A percentile compares a stretch with the other conserved stretches of the same genome.
Evolutionary conservation across 2,888 invertebrate genomes (phyloP).

Genomic region (Diplazon laetatorius): DNA sequence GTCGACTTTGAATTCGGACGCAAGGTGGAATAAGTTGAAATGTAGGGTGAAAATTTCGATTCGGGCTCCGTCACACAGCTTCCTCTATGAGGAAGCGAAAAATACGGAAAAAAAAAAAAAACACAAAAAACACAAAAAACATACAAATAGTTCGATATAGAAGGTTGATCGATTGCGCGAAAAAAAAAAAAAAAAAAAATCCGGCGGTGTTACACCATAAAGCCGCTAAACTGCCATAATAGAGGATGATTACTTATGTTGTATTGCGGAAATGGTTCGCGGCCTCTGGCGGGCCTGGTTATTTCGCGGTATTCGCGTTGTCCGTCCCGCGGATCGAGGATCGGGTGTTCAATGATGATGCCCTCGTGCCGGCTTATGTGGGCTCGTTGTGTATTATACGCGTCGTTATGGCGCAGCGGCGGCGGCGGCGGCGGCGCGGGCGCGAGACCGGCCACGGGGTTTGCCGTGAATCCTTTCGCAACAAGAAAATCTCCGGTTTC

Average conservation of each 20-base stretch:
- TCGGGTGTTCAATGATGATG: slow-evolving; percentile 48
- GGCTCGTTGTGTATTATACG: slow-evolving; percentile 33
- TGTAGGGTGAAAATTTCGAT: too few species aligned
- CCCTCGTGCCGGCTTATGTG: slow-evolving; percentile 38
- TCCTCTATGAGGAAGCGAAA: too few species aligned
- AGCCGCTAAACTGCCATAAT: slow-evolving; percentile 48
- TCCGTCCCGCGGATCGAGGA: slow-evolving; percentile 10
- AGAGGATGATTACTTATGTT: slow-evolving; percentile 60
- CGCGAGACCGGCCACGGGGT: not conserved
- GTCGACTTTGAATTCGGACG: too few species aligned
- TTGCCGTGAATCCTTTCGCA: not conserved
- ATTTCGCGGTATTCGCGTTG: slow-evolving; percentile 8
- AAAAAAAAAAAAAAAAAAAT: too few species aligned
- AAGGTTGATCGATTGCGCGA: too few species aligned
- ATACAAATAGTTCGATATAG: too few species aligned
- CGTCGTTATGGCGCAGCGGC: not conserved
- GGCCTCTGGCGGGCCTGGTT: not conserved
- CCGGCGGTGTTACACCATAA: not conserved
- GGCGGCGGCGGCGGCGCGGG: too few species aligned
- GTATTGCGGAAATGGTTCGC: slow-evolving; percentile 53
- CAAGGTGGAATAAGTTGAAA: too few species aligned
- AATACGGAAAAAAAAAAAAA: too few species aligned
- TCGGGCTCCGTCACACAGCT: too few species aligned
- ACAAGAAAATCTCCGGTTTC: slow-evolving; percentile 32
- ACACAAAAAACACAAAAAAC: too few species aligned